Conservation (phyloP, 2,888 invertebrate genomes). For the Nomada ferruginata region DNA sequence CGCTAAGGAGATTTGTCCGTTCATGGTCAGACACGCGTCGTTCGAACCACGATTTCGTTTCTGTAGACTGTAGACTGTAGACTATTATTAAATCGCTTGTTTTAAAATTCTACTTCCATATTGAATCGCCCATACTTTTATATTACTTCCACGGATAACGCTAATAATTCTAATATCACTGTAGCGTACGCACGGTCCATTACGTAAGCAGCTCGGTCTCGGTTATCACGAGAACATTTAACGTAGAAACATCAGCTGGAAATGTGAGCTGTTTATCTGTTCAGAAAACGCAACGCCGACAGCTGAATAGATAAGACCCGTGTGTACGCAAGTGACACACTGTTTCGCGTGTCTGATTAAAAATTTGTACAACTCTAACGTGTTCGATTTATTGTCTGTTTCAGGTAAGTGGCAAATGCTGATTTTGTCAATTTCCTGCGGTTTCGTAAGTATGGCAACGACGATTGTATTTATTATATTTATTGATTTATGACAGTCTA, state of each 20-base stretch:
- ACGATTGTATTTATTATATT: background rate
- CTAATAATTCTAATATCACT: background rate
- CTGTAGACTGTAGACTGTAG: too few relatives aligned
- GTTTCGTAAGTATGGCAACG: slow-evolving; percentile 27
- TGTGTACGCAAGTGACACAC: slow-evolving; percentile 23
- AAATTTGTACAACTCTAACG: background rate
- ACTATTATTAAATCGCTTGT: too few relatives aligned
- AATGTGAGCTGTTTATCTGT: slow-evolving; percentile 24
- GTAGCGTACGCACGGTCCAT: background rate
- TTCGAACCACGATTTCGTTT: too few relatives aligned
- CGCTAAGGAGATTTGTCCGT: too few relatives aligned
- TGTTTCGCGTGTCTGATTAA: slow-evolving; percentile 2
- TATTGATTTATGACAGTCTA: too few relatives aligned
- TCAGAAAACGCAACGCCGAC: slow-evolving; percentile 23
- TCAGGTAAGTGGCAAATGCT: slow-evolving; percentile 49
- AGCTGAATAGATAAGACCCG: slow-evolving; percentile 28
- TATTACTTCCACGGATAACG: background rate
- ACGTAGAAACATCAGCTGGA: background rate
- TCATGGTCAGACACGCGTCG: too few relatives aligned
- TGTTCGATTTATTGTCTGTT: slow-evolving; percentile 33
- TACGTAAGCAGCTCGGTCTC: background rate
- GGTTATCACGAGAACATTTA: background rate
- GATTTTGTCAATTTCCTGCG: background rate
- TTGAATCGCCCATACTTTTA: background rate
- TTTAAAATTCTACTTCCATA: background rate